phyloP scores from a whole-genome alignment of 2,888 invertebrate genomes.

The Andricus curvator region DNA sequence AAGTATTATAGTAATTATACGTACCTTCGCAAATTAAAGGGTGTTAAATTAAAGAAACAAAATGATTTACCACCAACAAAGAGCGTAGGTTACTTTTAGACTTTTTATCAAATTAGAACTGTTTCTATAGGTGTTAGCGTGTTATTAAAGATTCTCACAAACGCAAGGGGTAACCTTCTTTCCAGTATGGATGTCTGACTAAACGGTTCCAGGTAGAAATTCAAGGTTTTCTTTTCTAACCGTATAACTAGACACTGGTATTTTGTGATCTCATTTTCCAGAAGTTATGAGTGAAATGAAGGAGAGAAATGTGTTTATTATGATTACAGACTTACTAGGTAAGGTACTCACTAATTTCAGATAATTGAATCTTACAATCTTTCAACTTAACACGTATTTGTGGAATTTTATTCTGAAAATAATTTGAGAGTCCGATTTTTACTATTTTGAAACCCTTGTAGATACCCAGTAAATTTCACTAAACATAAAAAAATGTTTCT shows the following conservation, averaged over 20 bases:
- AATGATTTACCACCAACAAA: slow-evolving; percentile 28
- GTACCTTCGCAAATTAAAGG: neutral
- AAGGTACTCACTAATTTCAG: too few relatives aligned
- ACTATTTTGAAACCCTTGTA: too few relatives aligned
- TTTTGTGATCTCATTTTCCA: neutral
- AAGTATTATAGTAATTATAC: slow-evolving; percentile 6
- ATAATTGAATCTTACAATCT: neutral
- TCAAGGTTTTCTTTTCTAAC: slow-evolving; percentile 1
- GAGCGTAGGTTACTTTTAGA: neutral
- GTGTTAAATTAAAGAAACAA: slow-evolving; percentile 30
- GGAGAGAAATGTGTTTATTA: neutral
- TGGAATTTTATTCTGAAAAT: too few relatives aligned
- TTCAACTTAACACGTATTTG: neutral
- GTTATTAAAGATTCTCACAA: slow-evolving; percentile 26
- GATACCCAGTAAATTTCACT: too few relatives aligned
- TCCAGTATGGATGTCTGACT: slow-evolving; percentile 2
- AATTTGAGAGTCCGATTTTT: too few relatives aligned
- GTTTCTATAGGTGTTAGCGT: slow-evolving; percentile 24
- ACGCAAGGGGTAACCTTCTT: slow-evolving; percentile 18
- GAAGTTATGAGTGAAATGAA: neutral
- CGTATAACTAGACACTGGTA: neutral
- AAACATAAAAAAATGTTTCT: too few relatives aligned
- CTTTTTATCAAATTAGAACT: slow-evolving; percentile 1
- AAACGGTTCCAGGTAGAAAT: slow-evolving; percentile 27
- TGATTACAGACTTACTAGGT: neutral